phyloP scores from a whole-genome alignment of 2,888 invertebrate species.

The Lasioglossum figueresi region DNA sequence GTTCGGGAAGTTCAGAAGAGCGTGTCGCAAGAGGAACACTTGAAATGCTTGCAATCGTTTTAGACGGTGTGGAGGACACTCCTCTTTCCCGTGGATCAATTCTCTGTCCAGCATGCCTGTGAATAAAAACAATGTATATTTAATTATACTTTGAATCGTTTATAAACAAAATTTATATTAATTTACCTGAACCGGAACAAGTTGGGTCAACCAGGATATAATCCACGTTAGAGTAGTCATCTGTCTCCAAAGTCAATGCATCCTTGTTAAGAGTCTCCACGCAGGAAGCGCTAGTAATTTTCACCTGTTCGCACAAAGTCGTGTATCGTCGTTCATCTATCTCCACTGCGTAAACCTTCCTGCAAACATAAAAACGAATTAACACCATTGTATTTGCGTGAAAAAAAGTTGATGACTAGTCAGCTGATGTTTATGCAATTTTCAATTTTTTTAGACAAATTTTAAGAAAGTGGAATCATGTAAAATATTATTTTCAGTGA shows the following conservation, averaged over 20 bases:
- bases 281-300: conserved; percentile 88
- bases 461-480: too few species aligned
- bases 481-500: too few species aligned
- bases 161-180: conserved; percentile 49
- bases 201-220: conserved; percentile 98
- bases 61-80: conserved; percentile 85
- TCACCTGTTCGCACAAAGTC: conserved; percentile 88
- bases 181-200: conserved; percentile 96
- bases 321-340: conserved; percentile 88
- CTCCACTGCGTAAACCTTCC: conserved; percentile 94
- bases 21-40: conserved; percentile 93
- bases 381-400: neutral
- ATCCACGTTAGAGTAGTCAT: conserved; percentile 89
- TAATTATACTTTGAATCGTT: neutral
- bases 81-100: conserved; percentile 84
- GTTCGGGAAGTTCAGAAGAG: conserved; percentile 92
- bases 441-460: too few species aligned
- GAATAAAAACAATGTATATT: conserved; percentile 29
- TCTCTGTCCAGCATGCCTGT: conserved; percentile 87
- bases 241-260: conserved; percentile 88
- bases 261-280: conserved; percentile 89
- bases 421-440: too few species aligned
- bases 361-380: conserved; percentile 79
- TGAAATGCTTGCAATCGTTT: conserved; percentile 91
- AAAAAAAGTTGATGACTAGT: neutral